A percentile compares a stretch with the other conserved stretches of the same genome.
Evolutionary conservation across 2,113 vertebrate species (phyloP).

Genomic region (Trematomus loennbergii): DNA sequence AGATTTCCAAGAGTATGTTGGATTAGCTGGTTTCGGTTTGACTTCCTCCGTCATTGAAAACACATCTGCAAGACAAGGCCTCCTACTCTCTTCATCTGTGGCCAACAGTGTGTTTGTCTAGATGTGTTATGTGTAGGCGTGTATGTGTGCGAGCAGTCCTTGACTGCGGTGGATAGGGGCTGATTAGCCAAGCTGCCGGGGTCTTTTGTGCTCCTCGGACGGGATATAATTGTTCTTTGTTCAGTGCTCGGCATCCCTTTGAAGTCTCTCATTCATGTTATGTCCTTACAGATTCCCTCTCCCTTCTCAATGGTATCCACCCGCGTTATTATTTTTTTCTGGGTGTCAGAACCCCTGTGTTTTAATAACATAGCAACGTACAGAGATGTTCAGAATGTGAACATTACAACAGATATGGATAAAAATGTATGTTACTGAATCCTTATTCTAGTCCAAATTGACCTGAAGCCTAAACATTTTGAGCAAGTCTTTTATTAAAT

Average conservation of each 20-base stretch:
- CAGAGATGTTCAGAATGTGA: constrained; percentile 21
- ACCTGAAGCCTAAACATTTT: constrained; percentile 10
- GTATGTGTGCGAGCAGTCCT: constrained; percentile 60
- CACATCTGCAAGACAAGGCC: constrained; percentile 52
- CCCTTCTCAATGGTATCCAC: constrained; percentile 31
- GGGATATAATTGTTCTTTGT: constrained; percentile 79
- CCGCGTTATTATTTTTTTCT: constrained; percentile 13
- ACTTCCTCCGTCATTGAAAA: constrained; percentile 60
- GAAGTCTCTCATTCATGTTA: constrained; percentile 80
- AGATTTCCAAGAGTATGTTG: constrained; percentile 28
- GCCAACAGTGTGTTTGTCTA: constrained; percentile 39
- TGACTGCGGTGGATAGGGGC: constrained; percentile 73
- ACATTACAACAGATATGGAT: constrained; percentile 5
- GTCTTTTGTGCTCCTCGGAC: constrained; percentile 77
- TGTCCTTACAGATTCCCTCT: constrained; percentile 63
- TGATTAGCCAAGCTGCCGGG: constrained; percentile 75
- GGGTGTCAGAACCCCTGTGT: constrained; percentile 51
- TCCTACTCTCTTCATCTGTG: constrained; percentile 58
- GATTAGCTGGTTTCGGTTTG: constrained; percentile 39
- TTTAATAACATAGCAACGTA: constrained; percentile 62
- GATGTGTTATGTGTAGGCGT: constrained; percentile 37
- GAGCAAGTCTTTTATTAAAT: constrained; percentile 26
- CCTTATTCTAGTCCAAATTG: constrained; percentile 1
- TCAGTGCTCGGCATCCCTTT: constrained; percentile 72
- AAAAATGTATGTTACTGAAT: background rate